A percentile compares a stretch with the other conserved stretches of the same genome.
Evolutionary conservation across 2,797 vertebrate species (phyloP).

Genomic region (Hoplostethus mediterraneus): DNA sequence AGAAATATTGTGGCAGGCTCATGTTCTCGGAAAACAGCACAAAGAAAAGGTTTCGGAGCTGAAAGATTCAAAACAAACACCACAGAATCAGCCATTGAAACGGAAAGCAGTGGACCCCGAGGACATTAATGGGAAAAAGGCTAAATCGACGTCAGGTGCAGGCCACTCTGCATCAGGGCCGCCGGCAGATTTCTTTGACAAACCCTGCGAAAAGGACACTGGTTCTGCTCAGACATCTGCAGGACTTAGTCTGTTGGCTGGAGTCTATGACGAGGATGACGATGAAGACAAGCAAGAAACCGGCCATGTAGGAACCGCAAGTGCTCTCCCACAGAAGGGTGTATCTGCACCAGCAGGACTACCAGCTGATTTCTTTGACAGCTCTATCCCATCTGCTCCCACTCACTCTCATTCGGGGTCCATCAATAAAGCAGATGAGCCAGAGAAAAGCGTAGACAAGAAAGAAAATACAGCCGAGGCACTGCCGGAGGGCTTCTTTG

Average conservation of each 20-base stretch:
- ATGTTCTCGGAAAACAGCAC: conserved; percentile 93
- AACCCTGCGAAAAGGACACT: conserved; percentile 26
- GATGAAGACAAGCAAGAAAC: conserved; percentile 60
- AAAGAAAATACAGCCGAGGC: conserved; percentile 92
- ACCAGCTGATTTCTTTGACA: conserved; percentile 89
- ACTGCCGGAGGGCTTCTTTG: conserved; percentile 97
- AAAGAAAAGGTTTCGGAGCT: conserved; percentile 88
- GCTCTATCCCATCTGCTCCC: conserved; percentile 81
- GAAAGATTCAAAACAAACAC: conserved; percentile 80
- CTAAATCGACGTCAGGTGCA: conserved; percentile 68
- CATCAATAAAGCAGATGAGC: conserved; percentile 90
- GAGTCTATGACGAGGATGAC: conserved; percentile 84
- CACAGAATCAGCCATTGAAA: conserved; percentile 73
- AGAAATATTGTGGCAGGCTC: conserved; percentile 94
- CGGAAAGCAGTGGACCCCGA: conserved; percentile 82
- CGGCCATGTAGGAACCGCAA: conserved; percentile 40
- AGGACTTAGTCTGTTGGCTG: conserved; percentile 84
- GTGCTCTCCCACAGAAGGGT: conserved; percentile 27
- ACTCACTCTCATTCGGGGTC: conserved; percentile 92
- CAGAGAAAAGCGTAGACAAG: conserved; percentile 86
- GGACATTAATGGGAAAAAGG: conserved; percentile 73
- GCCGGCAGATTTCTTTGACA: conserved; percentile 81
- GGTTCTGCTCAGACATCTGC: conserved; percentile 48
- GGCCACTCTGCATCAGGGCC: conserved; percentile 65
- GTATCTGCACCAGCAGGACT: conserved; percentile 58